Evolutionary conservation across 2,888 invertebrate species (phyloP), one percentile per base, ranked within the genome.

Genomic region (Malthinus seriepunctatus): DNA sequence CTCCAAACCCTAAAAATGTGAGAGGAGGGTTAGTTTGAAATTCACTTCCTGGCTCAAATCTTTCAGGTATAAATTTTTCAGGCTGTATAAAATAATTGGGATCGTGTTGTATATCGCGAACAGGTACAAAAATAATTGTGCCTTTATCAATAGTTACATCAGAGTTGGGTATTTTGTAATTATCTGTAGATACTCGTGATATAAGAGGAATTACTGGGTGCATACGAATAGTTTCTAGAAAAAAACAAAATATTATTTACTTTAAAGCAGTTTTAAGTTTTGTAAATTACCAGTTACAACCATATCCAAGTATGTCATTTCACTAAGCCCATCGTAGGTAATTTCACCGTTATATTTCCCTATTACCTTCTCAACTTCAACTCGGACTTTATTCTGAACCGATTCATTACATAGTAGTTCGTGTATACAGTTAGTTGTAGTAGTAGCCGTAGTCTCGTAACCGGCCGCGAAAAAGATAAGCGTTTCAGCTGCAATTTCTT

Each of bases 41-140:
- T 61, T 83, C 84, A 31, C 81, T 81, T 56, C 82, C 81, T 3
- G 79, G 74, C 0, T 79, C 71, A 72, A 87, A 88, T 62, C 87
- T 78, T 14, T 86, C 84, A 0, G 87, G 87, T 46, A 83, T 81
- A 60, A 87, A 88, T 32, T 79, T 78, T 1, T 84, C 79, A 0
- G 88, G 88, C 8, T 88, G 79, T 0, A 84, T 83, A 51, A 69
- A 72, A 53, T 69, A 67, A 51, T 71, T 70, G 3, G 69, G 68
- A 58, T 73, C 71, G 38, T 66, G 63, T 4, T 73, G 72, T 11
- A 73, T 60, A 3, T 70, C 71, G 49, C 68, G 60, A 51, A 67
- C 67, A 1, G 69, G 61, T 15, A 73, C 61, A 39, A 67, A 34
- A 2, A 71, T 63, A 3, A 63, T 55, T 1, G 63, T 65, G 1